These are phyloP conservation scores for Drosophila teissieri DNA, from an alignment of 1,140 invertebrate species.

Conservation along the genomic window DNA sequence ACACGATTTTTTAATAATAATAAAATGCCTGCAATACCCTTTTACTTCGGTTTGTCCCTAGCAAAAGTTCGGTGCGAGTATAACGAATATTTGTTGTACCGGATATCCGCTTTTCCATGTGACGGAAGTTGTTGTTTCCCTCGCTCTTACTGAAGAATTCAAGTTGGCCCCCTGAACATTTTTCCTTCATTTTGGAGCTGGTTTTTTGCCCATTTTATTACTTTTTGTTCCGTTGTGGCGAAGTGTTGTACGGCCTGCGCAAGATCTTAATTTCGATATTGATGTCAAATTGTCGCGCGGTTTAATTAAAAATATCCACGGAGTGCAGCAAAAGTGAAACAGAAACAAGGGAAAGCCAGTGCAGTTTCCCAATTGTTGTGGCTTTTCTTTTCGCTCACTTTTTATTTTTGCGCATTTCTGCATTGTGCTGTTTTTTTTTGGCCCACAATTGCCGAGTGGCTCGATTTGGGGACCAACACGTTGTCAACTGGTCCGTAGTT, in stretches of 20 bases:
- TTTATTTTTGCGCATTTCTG: constrained; percentile 32
- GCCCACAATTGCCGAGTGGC: constrained; percentile 17
- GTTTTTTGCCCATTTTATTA: constrained; percentile 21
- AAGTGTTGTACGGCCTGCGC: constrained; percentile 38
- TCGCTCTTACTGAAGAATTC: background rate
- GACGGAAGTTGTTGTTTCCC: constrained; percentile 50
- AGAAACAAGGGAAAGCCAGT: constrained; percentile 7
- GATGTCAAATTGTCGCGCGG: constrained; percentile 78
- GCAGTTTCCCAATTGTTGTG: constrained; percentile 22
- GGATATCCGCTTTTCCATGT: constrained; percentile 68
- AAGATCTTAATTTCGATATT: constrained; percentile 83
- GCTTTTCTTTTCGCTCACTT: constrained; percentile 9
- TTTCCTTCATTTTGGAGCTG: constrained; percentile 38
- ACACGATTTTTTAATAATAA: no score
- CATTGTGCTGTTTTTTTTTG: constrained; percentile 6
- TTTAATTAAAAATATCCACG: constrained; percentile 77
- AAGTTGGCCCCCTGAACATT: constrained; percentile 29
- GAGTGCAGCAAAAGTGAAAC: constrained; percentile 34
- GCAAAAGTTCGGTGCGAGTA: background rate
- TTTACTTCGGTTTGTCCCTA: background rate
- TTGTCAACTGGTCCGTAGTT: constrained; percentile 18
- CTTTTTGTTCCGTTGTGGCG: background rate
- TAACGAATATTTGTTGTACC: constrained; percentile 52
- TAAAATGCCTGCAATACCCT: background rate
- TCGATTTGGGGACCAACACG: constrained; percentile 55